phyloP scores from a whole-genome alignment of 2,113 vertebrate genomes.

The Alexandromys fortis region DNA sequence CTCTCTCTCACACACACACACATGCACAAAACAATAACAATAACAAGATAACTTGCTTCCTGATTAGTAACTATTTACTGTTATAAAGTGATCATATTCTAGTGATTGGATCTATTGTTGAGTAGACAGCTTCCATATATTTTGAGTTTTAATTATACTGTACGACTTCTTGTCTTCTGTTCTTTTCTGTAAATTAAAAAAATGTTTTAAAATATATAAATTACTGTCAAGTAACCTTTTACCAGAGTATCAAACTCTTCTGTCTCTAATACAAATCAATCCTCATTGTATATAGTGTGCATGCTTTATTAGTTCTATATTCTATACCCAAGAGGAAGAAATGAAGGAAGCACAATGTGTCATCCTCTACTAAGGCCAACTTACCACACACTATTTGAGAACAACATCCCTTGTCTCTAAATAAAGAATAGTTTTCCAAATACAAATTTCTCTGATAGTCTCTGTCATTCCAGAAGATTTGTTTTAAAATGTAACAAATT shows the following conservation, averaged over 20 bases:
- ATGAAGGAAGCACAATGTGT: not conserved
- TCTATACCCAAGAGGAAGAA: not conserved
- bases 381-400: not conserved
- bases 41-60: not conserved
- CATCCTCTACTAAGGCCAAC: no score
- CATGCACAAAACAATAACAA: not conserved
- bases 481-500: not conserved
- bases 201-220: not conserved
- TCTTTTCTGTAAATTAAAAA: not conserved
- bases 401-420: not conserved
- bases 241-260: not conserved
- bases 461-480: not conserved
- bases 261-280: not conserved
- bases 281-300: not conserved
- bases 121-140: not conserved
- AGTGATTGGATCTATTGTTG: not conserved
- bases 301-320: not conserved
- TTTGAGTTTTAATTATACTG: not conserved
- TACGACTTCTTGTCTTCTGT: not conserved
- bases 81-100: not conserved
- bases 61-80: not conserved
- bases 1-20: no score
- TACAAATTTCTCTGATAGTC: not conserved
- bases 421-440: not conserved
- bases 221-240: not conserved